Evolutionary conservation across 2,797 vertebrate species (phyloP), one percentile per base, ranked within the genome.

Genomic region (Pseudochirops corinnae): DNA sequence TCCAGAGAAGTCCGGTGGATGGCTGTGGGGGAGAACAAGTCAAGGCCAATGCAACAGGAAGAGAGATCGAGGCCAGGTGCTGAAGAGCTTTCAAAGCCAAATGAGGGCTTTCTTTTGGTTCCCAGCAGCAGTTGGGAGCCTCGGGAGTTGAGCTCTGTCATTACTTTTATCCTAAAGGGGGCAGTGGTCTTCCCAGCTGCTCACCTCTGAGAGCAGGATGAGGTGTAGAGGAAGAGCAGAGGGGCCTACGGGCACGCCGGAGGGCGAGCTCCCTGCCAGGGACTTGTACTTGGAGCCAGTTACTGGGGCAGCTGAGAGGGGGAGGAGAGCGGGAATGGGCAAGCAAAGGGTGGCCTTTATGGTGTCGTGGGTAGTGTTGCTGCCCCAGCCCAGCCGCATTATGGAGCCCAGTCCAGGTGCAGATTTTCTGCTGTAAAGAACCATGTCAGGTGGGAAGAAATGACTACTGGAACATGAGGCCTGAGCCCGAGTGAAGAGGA

Each of bases 361-460:
- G 2, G 18, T 39, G 12, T 74, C 62, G 24, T 24, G 39, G n/a
- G 18, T 6, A 24, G 62, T 3, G 39, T 31, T 1, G 14, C 67
- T 1, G 4, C 7, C 67, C n/a, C 0, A 16, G 5, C n/a, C 6
- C 31, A 16, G 1, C 3, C 31, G 0, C 2, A 74, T n/a, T 39
- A 18, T 39, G 2, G 16, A 74, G 14, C n/a, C 9, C 21, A 26
- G 21, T 7, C 74, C 18, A 46, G 39, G 10, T 46, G 18, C 74
- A 46, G n/a, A 18, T 82, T 74, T 39, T 26, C 39, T 46, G 1
- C 12, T 74, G 33, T 74, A 82, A 74, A 74, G 7, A 24, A 39
- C 6, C 4, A 5, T 39, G 16, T 74, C 33, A 39, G 6, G 0
- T 74, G 16, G 67, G 67, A 21, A 74, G 14, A 74, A 74, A 18